Evolutionary conservation across 2,888 invertebrate genomes (phyloP).

Genomic region (Idaea aversata): DNA sequence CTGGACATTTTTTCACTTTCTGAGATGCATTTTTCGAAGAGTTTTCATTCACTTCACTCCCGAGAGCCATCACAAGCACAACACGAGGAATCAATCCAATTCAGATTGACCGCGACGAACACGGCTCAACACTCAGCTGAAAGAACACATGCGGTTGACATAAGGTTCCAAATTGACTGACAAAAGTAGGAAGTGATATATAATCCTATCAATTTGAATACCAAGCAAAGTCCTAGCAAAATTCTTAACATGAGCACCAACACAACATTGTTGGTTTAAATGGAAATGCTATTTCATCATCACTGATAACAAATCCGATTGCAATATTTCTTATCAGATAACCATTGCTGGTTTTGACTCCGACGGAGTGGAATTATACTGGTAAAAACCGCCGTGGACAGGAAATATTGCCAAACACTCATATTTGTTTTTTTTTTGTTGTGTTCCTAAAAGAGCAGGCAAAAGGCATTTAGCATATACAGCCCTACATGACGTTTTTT

Average conservation of each 20-base stretch:
- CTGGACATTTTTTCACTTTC: constrained; percentile 77
- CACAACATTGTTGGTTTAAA: constrained; percentile 30
- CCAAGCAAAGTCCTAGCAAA: constrained; percentile 16
- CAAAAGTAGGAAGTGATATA: constrained; percentile 35
- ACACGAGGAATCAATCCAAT: constrained; percentile 77
- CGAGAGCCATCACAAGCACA: constrained; percentile 82
- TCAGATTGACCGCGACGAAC: constrained; percentile 75
- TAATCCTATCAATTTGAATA: constrained; percentile 33
- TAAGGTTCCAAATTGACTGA: constrained; percentile 75
- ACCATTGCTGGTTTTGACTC: constrained; percentile 10
- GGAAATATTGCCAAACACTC: constrained; percentile 8
- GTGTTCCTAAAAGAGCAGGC: not conserved
- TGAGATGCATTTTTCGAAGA: constrained; percentile 68
- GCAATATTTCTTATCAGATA: not conserved
- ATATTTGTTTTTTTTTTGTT: constrained; percentile 6
- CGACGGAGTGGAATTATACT: not conserved
- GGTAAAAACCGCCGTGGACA: constrained; percentile 13
- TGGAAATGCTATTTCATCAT: constrained; percentile 14
- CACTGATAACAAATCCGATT: not conserved
- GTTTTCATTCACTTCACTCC: constrained; percentile 80
- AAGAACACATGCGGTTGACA: constrained; percentile 76
- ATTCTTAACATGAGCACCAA: constrained; percentile 14
- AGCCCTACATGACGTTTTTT: not conserved
- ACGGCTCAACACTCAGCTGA: constrained; percentile 76
- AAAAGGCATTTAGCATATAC: not conserved